These are phyloP conservation scores for Pachyramphus minor DNA, from an alignment of 2,113 vertebrate genomes.

Conservation along the genomic window DNA sequence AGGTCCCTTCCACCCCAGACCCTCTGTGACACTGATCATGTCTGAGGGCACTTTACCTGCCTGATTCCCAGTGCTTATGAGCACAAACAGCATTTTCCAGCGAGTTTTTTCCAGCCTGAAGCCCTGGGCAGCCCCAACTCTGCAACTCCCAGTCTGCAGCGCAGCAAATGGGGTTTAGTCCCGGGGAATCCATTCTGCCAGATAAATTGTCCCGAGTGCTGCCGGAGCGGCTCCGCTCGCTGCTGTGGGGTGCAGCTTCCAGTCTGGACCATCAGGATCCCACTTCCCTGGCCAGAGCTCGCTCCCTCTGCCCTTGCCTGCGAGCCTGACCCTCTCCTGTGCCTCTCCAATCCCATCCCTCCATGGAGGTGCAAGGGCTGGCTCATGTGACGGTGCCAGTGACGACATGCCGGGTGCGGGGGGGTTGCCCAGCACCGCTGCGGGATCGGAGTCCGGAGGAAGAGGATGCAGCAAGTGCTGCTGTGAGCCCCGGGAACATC, in stretches of 20 bases:
- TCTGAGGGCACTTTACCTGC: too few relatives aligned
- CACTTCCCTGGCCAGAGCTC: background rate
- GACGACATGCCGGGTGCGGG: slow-evolving; percentile 54
- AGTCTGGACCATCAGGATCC: fast-evolving
- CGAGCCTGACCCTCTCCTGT: slow-evolving; percentile 17
- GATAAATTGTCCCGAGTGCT: fast-evolving
- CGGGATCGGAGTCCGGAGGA: background rate
- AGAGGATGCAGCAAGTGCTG: slow-evolving; percentile 3
- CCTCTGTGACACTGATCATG: background rate
- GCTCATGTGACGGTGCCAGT: slow-evolving; percentile 58
- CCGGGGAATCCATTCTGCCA: fast-evolving
- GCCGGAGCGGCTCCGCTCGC: background rate
- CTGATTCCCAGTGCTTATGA: fast-evolving
- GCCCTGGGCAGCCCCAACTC: background rate
- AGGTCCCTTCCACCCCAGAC: background rate
- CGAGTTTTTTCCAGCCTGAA: background rate
- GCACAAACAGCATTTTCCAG: background rate
- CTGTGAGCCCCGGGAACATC: background rate
- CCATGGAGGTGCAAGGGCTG: slow-evolving; percentile 44
- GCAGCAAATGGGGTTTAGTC: fast-evolving
- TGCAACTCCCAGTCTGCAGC: background rate
- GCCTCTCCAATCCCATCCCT: slow-evolving; percentile 21
- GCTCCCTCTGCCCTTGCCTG: background rate
- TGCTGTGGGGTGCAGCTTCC: fast-evolving
- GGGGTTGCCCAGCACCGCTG: background rate